These are phyloP conservation scores for Scaptomyza caliginosa DNA, from an alignment of 2,888 invertebrate genomes.

Conservation along the genomic window DNA sequence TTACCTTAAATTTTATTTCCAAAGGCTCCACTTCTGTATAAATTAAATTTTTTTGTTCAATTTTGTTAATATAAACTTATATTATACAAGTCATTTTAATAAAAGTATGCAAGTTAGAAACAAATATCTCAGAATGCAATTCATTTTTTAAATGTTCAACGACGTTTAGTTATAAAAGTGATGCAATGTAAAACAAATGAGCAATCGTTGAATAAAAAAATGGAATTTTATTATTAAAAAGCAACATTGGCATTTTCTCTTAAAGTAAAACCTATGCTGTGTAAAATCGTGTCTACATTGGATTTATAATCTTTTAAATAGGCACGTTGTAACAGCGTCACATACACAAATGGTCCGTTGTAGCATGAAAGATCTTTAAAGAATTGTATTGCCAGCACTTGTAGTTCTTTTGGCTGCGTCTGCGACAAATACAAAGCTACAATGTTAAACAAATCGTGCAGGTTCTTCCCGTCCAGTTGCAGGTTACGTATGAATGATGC, in stretches of 20 bases:
- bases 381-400: conserved; percentile 69
- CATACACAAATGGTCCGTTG: conserved; percentile 81
- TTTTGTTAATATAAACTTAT: conserved; percentile 57
- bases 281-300: conserved; percentile 69
- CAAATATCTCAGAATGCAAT: conserved; percentile 49
- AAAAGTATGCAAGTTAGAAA: conserved; percentile 65
- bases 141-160: conserved; percentile 18
- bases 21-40: conserved; percentile 46
- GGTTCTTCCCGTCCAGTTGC: conserved; percentile 79
- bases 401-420: conserved; percentile 77
- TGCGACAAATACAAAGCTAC: conserved; percentile 74
- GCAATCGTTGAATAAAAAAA: conserved; percentile 51
- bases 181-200: conserved; percentile 44
- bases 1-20: conserved; percentile 29
- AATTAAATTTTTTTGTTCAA: conserved; percentile 51
- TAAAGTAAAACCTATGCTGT: conserved; percentile 47
- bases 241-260: conserved; percentile 7
- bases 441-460: conserved; percentile 78
- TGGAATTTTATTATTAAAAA: conserved; percentile 37
- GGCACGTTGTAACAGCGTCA: conserved; percentile 71
- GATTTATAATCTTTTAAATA: conserved; percentile 70
- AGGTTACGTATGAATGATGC: conserved; percentile 74
- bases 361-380: conserved; percentile 65
- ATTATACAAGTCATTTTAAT: conserved; percentile 63
- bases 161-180: conserved; percentile 26